Base-by-base conservation (phyloP, 1,140 invertebrate species). In the Pomphorhynchus laevis region DNA sequence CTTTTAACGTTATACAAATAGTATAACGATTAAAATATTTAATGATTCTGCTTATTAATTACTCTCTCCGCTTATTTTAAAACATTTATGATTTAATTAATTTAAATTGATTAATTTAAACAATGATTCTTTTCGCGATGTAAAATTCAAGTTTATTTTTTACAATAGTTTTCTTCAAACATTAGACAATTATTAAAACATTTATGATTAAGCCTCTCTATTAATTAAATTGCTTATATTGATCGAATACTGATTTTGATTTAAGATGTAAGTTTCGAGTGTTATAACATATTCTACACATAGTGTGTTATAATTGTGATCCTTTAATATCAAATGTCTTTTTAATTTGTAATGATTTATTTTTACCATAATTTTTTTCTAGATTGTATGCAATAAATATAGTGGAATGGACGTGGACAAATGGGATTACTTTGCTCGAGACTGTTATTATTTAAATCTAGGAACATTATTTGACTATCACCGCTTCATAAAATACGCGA, bases 401-500 rank as follows among this genome's bases (percentile, higher is more conserved):
- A 67, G 61, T 45, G 62, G 64, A 14, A 57, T 69, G 21, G 69
- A 71, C 55, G 69, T 71, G 4, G 69, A 71, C 50, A 69, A 69
- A 51, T 69, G 62, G 61, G 69, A 71, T 48, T 71, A 71, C 46
- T 57, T 70, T 33, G 50, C 62, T 11, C 53, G 69, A 39, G 69
- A 71, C 49, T 60, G 55, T 20, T 50, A 57, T 27, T 50, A 55
- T 41, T 45, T 65, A 4, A 64, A 64, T 8, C 48, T 65, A 1
- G 48, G 47, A 17, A 55, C 51, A 33, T 49, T 47, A 20, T 64
- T 65, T 53, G 62, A 62, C 46, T 57, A 59, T 42, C 34, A 45
- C 12, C 50, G 58, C 17, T 49, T 57, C 35, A 54, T 61, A 22
- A 51, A 54, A 21, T 54, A 50, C 48, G 47, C 52, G 6, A 42